Evolutionary conservation across 1,140 invertebrate species (phyloP).

Genomic region (Drosophila ohnishii): DNA sequence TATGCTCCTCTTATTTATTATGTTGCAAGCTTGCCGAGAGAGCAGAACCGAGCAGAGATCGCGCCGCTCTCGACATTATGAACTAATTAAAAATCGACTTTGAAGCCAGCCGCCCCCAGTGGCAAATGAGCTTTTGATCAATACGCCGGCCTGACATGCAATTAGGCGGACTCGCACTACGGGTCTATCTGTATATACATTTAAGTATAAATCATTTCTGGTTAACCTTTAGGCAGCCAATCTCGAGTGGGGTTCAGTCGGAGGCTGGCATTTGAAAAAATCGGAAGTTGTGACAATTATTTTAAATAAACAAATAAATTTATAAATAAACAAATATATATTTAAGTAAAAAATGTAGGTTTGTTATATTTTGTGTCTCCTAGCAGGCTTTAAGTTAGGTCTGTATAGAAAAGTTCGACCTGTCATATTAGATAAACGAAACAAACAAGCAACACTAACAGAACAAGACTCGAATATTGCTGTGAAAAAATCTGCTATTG

Average conservation of each 20-base stretch:
- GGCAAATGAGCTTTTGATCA: slow-evolving; percentile 66
- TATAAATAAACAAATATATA: not conserved
- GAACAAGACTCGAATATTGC: slow-evolving; percentile 5
- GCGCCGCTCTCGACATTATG: slow-evolving; percentile 50
- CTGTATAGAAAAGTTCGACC: no score
- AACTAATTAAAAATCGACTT: slow-evolving; percentile 73
- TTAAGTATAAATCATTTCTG: slow-evolving; percentile 57
- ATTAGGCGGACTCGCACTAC: slow-evolving; percentile 57
- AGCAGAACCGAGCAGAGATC: slow-evolving; percentile 25
- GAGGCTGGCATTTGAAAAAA: not conserved
- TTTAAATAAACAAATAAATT: not conserved
- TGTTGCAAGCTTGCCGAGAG: slow-evolving; percentile 45
- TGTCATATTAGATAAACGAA: not conserved
- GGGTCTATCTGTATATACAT: slow-evolving; percentile 2
- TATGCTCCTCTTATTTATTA: slow-evolving; percentile 47
- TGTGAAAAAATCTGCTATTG: not conserved
- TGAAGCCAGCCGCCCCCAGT: slow-evolving; percentile 54
- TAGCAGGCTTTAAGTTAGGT: not conserved
- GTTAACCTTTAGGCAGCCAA: slow-evolving; percentile 52
- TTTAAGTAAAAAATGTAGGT: not conserved
- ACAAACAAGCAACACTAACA: slow-evolving; percentile 3
- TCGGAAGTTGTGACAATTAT: not conserved
- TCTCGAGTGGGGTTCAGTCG: not conserved
- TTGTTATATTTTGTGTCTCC: not conserved
- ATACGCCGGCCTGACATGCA: slow-evolving; percentile 56